Evolutionary conservation across 92 coral and sea anemone genomes (phyloP), one percentile per base, ranked within the genome.

Genomic region (Plumapathes pennacea): DNA sequence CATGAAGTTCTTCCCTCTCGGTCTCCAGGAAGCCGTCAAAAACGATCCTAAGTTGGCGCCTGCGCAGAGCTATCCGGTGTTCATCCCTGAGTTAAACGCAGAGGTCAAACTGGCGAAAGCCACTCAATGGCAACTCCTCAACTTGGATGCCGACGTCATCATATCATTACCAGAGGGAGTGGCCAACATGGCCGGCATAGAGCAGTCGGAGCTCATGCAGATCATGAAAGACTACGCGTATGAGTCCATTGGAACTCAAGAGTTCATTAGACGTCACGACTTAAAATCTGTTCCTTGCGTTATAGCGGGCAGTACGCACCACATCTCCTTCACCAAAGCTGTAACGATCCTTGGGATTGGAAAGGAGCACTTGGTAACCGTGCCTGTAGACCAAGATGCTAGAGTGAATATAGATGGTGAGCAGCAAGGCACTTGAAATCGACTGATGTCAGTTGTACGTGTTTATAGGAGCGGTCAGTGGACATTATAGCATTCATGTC

Each of bases 51-150:
- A 40, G 3, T 57, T 90, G 5, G 71, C 64, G 4, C 49, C 39
- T 3, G 97, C 94, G 1, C 77, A 52, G 47, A 59, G 54, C 13
- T 80, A 67, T 47, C 57, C 48, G 61, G 74, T 81, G 14, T n/a
- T 12, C 0, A 10, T 4, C 12, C 9, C 22, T 42, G 12, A 42
- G 13, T 23, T 18, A 40, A 40, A 14, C 1, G 46, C 4, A 10
- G 20, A 5, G 4, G 5, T 40, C 46, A 18, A 8, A 1, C 3
- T 40, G 7, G 4, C 20, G 10, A 40, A 63, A 13, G 85, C 76
- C 31, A 63, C 90, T 10, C 63, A 57, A 23, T 89, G 97, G 97
- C 81, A 89, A 37, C 75, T 89, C 14, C 85, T 89, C 11, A 89
- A 89, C 46, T 40, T 89, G 29, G 85, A 89, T 26, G 79, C 76